These are phyloP conservation scores for Sorex fumeus DNA, from an alignment of 2,113 vertebrate genomes.

Conservation along the genomic window DNA sequence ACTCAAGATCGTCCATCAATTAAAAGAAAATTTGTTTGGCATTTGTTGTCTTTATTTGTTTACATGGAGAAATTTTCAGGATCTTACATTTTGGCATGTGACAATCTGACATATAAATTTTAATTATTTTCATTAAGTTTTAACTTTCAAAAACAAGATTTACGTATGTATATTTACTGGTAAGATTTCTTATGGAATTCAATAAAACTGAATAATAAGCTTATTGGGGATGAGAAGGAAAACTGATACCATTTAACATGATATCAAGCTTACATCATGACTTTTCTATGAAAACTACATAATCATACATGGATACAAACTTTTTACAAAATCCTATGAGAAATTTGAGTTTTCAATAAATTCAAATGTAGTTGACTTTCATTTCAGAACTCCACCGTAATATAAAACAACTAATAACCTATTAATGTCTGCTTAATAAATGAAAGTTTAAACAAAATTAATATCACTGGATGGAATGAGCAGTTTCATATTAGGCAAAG, in stretches of 20 bases:
- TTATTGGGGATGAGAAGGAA: background rate
- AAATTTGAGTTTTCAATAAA: background rate
- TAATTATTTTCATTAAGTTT: slow-evolving; percentile 49
- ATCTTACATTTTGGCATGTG: background rate
- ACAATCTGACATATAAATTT: background rate
- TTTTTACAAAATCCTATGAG: background rate
- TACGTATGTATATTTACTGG: background rate
- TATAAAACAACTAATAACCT: background rate
- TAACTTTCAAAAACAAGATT: slow-evolving; percentile 27
- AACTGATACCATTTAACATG: background rate
- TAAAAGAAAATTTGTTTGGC: background rate
- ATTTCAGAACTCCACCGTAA: slow-evolving; percentile 4
- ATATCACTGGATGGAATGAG: too few relatives aligned
- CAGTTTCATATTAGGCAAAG: too few relatives aligned
- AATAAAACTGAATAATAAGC: background rate
- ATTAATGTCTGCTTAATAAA: too few relatives aligned
- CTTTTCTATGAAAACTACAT: background rate
- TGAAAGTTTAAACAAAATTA: too few relatives aligned
- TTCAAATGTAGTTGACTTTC: background rate
- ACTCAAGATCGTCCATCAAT: background rate
- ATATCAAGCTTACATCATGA: background rate
- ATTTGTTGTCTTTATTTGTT: too few relatives aligned
- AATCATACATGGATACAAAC: background rate
- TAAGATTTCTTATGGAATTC: background rate
- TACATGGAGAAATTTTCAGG: too few relatives aligned